Evolutionary conservation across 2,797 vertebrate genomes (phyloP).

Genomic region (Apogon hyalosoma): DNA sequence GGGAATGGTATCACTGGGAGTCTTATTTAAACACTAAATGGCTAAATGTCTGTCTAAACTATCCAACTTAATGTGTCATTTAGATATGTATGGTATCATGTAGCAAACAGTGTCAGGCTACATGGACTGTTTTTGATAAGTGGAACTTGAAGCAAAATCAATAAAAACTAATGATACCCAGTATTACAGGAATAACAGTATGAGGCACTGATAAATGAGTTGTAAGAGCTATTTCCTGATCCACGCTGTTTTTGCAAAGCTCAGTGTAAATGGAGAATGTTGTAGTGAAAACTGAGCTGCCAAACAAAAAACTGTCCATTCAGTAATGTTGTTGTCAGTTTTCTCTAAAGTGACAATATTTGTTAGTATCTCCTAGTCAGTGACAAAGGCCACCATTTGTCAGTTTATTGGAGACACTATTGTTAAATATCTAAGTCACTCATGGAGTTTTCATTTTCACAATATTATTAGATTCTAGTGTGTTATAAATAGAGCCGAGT

Average conservation of each 20-base stretch:
- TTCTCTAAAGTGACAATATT: neutral
- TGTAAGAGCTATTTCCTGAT: constrained; percentile 17
- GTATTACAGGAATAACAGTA: neutral
- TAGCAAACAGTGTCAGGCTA: neutral
- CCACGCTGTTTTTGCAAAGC: constrained; percentile 12
- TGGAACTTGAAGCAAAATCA: constrained; percentile 6
- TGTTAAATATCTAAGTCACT: neutral
- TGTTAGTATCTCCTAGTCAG: neutral
- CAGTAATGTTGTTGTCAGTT: constrained; percentile 9
- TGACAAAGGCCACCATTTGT: constrained; percentile 7
- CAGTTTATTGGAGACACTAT: constrained; percentile 5
- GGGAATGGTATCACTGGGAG: constrained; percentile 32
- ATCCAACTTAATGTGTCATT: neutral
- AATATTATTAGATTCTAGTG: neutral
- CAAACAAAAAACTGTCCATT: constrained; percentile 6
- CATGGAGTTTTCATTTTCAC: too few relatives aligned
- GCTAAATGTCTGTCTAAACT: neutral
- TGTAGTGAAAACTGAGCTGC: constrained; percentile 24
- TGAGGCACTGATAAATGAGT: constrained; percentile 6
- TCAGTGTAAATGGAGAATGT: constrained; percentile 12
- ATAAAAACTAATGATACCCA: neutral
- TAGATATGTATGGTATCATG: neutral
- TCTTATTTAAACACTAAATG: constrained; percentile 17
- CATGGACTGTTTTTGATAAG: neutral
- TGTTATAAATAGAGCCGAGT: neutral